These are phyloP conservation scores for Rhodeus uyekii DNA, from an alignment of 2,797 vertebrate species.

Conservation along the genomic window DNA sequence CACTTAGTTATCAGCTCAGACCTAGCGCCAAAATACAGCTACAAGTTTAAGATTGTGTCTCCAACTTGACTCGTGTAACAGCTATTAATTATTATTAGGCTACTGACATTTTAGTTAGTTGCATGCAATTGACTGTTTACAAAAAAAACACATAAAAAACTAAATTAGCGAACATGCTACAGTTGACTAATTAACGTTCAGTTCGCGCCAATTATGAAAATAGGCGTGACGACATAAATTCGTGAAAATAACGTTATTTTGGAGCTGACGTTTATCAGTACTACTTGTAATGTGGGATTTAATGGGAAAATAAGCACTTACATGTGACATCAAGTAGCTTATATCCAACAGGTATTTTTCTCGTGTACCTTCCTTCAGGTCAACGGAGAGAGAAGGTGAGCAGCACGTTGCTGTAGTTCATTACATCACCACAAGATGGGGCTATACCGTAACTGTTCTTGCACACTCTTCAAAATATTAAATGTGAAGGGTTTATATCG, in stretches of 20 bases:
- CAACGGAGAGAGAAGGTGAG: not conserved
- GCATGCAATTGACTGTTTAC: not conserved
- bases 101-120: not conserved
- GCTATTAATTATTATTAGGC: not conserved
- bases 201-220: not conserved
- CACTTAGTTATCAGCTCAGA: not conserved
- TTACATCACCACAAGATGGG: conserved; percentile 68
- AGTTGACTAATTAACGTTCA: not conserved
- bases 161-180: not conserved
- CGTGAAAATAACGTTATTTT: not conserved
- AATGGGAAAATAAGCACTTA: not conserved
- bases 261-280: not conserved
- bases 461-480: not conserved
- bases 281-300: not conserved
- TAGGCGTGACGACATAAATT: not conserved
- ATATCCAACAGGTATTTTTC: not conserved
- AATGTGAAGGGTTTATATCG: not conserved
- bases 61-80: not conserved
- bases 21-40: not conserved
- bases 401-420: conserved; percentile 6
- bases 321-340: not conserved
- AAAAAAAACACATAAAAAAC: not conserved
- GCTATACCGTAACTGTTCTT: conserved; percentile 50
- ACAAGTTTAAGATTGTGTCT: not conserved
- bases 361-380: not conserved